Base-by-base conservation (phyloP, 2,888 invertebrate genomes). In the Andrena bucephala region DNA sequence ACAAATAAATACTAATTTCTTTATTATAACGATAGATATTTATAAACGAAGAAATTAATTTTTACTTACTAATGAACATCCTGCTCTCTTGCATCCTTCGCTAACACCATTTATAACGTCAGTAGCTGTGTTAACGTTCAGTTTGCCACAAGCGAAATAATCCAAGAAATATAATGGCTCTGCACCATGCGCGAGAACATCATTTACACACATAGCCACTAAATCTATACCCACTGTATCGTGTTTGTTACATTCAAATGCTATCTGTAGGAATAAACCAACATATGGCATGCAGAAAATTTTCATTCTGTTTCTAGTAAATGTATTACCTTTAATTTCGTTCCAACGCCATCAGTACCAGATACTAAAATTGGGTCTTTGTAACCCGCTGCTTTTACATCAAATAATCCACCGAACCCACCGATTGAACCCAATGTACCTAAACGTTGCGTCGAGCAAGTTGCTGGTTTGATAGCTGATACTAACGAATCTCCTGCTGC, bases 131-230 rank as follows among this genome's bases (percentile, higher is more conserved):
- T 96, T 95, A 0, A 98, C 96, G 90, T 98, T 96, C 79, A 99
- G 95, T 71, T 96, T 95, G 0, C 99, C 98, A 92, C 98, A 98
- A 29, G 99, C 99, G 94, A 98, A 98, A 94, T 99, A 99, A 95
- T 99, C 99, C 24, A 99, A 95, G 94, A 99, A 99, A 89, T 98
- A 99, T 86, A 99, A 95, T 0, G 99, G 99, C 90, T 98, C 98
- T 0, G 99, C 99, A 62, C 99, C 99, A 83, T 98, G 97, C 87
- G 98, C 98, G 67, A 99, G 94, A 70, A 99, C 96, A 94, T 99
- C 99, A 94, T 99, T 99, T 63, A 98, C 99, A 92, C 99, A 99
- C 98, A 99, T 99, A 4, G 99, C 99, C 2, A 99, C 99, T 48
- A 99, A 95, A 94, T 99, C 99, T 89, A 98, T 97, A 0, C 99